phyloP scores from a whole-genome alignment of 1,140 invertebrate genomes.

The Brachionus manjavacas region DNA sequence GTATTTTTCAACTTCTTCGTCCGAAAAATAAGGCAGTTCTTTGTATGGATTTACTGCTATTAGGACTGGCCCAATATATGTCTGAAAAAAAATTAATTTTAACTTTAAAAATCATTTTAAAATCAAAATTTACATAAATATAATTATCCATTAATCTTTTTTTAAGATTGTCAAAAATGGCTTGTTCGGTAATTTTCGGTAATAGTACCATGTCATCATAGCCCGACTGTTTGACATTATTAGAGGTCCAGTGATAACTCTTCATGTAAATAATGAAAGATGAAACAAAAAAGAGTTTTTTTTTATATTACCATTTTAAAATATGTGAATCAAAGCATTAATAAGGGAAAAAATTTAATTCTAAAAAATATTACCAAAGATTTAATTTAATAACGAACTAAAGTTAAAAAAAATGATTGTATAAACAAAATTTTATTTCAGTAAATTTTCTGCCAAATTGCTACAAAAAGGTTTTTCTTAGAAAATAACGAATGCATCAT shows the following conservation, averaged over 20 bases:
- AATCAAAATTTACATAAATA: conserved; percentile 64
- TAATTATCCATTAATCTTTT: conserved; percentile 70
- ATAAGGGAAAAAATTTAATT: not conserved
- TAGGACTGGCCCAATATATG: conserved; percentile 74
- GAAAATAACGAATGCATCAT: not conserved
- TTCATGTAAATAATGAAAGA: not conserved
- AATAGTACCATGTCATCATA: conserved; percentile 77
- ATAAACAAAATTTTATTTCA: not conserved
- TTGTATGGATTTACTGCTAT: conserved; percentile 72
- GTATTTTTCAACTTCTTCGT: conserved; percentile 16
- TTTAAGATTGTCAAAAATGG: conserved; percentile 71
- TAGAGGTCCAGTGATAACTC: conserved; percentile 69
- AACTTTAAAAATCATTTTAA: not conserved
- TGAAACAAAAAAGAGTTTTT: not conserved
- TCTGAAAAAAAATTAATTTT: conserved; percentile 58
- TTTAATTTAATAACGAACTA: not conserved
- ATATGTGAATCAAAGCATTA: not conserved
- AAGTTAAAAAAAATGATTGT: not conserved
- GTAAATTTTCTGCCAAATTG: not conserved
- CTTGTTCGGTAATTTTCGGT: conserved; percentile 66
- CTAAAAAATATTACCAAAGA: not conserved
- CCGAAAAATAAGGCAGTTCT: conserved; percentile 85
- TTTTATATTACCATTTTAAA: not conserved
- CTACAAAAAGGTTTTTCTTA: not conserved
- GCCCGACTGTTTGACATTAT: conserved; percentile 70